A percentile compares a stretch with the other conserved stretches of the same genome.
Conservation (phyloP, 2,113 vertebrate species). For the Alaudala cheleensis region DNA sequence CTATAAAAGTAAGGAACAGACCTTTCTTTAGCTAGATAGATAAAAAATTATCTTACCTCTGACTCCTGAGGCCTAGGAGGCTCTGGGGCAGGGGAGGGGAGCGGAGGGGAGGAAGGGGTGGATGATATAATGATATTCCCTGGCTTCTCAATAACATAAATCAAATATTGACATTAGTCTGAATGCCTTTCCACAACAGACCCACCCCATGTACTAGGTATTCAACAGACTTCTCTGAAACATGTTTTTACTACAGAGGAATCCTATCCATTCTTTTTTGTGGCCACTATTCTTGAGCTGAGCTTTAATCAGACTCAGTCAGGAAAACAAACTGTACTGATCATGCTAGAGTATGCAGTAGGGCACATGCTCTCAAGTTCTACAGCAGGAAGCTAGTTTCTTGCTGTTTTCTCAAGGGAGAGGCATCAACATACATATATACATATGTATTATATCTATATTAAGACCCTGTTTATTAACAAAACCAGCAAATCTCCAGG, state of each 20-base stretch:
- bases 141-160: conserved; percentile 48
- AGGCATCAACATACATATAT: neutral
- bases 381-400: neutral
- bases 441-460: neutral
- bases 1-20: neutral
- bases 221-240: neutral
- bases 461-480: neutral
- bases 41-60: conserved; percentile 69
- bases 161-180: neutral
- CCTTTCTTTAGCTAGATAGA: neutral
- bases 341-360: neutral
- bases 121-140: conserved; percentile 31
- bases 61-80: conserved; percentile 40
- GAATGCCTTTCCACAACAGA: neutral
- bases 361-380: neutral
- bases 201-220: neutral
- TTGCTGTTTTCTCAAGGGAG: neutral
- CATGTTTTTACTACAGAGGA: neutral
- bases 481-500: neutral
- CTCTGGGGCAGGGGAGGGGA: neutral
- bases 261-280: neutral
- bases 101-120: neutral
- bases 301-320: neutral
- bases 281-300: neutral
- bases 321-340: neutral